Conservation (phyloP, 2,888 invertebrate species). For the Drosophila stalkeri region DNA sequence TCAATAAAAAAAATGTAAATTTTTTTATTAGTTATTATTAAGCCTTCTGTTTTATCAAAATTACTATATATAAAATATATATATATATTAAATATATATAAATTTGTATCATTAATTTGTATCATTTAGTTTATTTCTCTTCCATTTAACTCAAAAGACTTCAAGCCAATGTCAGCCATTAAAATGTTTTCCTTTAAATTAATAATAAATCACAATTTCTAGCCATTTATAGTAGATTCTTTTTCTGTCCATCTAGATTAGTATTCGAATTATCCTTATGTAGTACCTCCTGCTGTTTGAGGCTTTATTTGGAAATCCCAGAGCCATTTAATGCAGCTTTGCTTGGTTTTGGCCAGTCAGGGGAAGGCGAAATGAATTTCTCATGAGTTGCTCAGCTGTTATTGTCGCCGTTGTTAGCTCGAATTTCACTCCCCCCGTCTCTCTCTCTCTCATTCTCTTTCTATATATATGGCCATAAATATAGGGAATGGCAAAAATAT, state of each 20-base stretch:
- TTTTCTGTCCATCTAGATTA: not conserved
- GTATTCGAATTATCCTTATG: constrained; percentile 11
- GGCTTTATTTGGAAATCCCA: constrained; percentile 26
- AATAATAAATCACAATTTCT: constrained; percentile 3
- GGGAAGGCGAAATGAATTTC: constrained; percentile 72
- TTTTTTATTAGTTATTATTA: no score
- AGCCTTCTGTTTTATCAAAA: no score
- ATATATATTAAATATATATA: no score
- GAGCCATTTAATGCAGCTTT: constrained; percentile 33
- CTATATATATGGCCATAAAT: constrained; percentile 61
- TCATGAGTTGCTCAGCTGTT: constrained; percentile 68
- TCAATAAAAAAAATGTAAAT: no score
- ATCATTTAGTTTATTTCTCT: not conserved
- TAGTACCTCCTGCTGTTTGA: constrained; percentile 15
- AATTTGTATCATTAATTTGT: no score
- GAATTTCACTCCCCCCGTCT: constrained; percentile 34
- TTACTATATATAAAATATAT: no score
- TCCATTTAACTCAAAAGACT: not conserved
- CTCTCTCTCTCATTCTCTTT: no score
- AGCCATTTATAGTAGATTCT: not conserved
- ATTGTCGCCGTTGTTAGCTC: constrained; percentile 39
- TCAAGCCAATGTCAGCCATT: not conserved
- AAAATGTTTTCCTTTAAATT: not conserved
- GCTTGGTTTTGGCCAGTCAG: constrained; percentile 45
- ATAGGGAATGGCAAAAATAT: constrained; percentile 50